Conservation (phyloP, 1,140 invertebrate species). For the Plectrocnemia conspersa region DNA sequence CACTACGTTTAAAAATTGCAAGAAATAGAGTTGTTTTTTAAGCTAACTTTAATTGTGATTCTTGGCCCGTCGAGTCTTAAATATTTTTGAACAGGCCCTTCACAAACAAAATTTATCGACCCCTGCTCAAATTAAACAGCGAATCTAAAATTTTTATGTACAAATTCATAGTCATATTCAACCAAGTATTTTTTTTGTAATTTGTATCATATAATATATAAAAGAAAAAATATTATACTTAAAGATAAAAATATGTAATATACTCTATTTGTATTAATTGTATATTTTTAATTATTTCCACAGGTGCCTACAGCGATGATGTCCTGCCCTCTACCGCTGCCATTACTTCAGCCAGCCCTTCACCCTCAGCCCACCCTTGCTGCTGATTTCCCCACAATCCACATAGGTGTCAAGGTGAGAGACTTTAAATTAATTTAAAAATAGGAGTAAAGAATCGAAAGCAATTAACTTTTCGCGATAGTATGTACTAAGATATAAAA, state of each 20-base stretch:
- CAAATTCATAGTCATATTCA: too few relatives aligned
- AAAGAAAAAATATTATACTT: too few relatives aligned
- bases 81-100: too few relatives aligned
- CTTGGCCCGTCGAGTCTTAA: too few relatives aligned
- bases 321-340: constrained; percentile 59
- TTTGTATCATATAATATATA: too few relatives aligned
- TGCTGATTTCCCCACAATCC: constrained; percentile 54
- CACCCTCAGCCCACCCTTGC: constrained; percentile 55
- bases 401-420: constrained; percentile 59
- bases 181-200: too few relatives aligned
- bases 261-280: neutral
- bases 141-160: too few relatives aligned
- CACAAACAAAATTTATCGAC: too few relatives aligned
- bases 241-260: too few relatives aligned
- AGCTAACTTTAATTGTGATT: too few relatives aligned
- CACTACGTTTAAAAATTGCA: too few relatives aligned
- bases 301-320: constrained; percentile 60
- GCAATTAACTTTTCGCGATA: neutral
- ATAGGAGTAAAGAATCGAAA: neutral
- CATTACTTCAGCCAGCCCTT: constrained; percentile 55
- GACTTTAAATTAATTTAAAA: neutral
- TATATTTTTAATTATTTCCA: neutral
- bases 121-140: neutral
- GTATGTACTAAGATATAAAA: neutral
- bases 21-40: too few relatives aligned